phyloP scores from a whole-genome alignment of 1,140 invertebrate genomes.

The Caenorhabditis remanei region DNA sequence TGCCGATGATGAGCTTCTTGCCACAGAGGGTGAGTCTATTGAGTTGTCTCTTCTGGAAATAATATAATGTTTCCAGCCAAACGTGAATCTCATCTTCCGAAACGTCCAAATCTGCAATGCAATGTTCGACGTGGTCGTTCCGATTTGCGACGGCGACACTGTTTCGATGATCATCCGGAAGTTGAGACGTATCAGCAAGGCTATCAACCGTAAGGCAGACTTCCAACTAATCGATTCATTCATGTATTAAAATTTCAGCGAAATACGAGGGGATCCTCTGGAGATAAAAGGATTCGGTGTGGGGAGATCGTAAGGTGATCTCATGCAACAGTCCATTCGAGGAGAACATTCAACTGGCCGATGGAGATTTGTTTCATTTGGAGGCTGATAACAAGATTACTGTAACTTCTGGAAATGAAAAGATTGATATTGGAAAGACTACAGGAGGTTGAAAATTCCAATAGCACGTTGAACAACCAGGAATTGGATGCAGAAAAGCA shows the following conservation, averaged over 20 bases:
- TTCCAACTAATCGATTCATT: no score
- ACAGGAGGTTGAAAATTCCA: no score
- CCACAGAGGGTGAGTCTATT: constrained; percentile 40
- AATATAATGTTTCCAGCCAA: constrained; percentile 19
- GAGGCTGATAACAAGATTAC: constrained; percentile 46
- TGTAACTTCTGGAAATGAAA: background rate
- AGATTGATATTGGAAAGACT: constrained; percentile 27
- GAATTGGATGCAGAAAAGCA: constrained; percentile 43
- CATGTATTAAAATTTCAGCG: constrained; percentile 38
- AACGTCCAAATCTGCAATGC: constrained; percentile 61
- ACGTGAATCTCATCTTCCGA: constrained; percentile 21
- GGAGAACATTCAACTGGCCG: constrained; percentile 41
- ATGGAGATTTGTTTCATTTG: constrained; percentile 34
- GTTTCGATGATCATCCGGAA: constrained; percentile 46
- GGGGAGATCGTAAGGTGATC: constrained; percentile 57
- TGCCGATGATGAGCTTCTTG: constrained; percentile 85
- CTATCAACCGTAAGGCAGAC: constrained; percentile 58
- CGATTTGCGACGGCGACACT: constrained; percentile 59
- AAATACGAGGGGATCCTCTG: constrained; percentile 57
- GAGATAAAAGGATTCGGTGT: constrained; percentile 55
- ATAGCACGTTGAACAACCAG: no score
- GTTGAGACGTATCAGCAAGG: constrained; percentile 56
- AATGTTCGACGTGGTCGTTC: constrained; percentile 57
- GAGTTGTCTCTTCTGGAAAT: background rate
- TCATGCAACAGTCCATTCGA: constrained; percentile 21